phyloP scores from a whole-genome alignment of 35 echinoderm and acorn worm genomes.

The Holothuria glaberrima region DNA sequence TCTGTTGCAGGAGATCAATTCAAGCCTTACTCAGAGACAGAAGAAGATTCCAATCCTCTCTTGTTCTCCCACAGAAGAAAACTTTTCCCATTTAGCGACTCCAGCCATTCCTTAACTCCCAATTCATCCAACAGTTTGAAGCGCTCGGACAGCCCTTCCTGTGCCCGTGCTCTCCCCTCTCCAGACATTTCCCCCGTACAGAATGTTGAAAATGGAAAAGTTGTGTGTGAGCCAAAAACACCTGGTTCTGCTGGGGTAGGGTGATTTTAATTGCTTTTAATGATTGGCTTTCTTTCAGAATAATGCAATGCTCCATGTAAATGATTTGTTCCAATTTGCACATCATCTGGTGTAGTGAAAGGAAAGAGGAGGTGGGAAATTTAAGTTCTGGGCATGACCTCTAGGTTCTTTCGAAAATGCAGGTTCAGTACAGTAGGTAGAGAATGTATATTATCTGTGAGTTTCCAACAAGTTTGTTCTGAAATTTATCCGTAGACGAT shows the following conservation, averaged over 20 bases:
- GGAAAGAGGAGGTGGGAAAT: too few relatives aligned
- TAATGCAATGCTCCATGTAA: too few relatives aligned
- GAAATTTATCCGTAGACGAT: too few relatives aligned
- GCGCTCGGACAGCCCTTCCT: not conserved
- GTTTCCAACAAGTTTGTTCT: too few relatives aligned
- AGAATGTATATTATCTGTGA: too few relatives aligned
- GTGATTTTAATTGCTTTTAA: too few relatives aligned
- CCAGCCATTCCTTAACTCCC: constrained; percentile 7
- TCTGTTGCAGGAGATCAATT: not conserved
- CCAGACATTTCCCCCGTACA: constrained; percentile 16
- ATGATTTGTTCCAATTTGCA: too few relatives aligned
- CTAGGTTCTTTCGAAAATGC: too few relatives aligned
- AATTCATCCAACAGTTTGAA: not conserved
- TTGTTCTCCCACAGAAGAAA: constrained; percentile 10
- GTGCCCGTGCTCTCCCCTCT: constrained; percentile 4
- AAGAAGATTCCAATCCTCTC: not conserved
- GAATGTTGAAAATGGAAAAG: not conserved
- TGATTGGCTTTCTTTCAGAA: too few relatives aligned
- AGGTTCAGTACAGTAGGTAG: too few relatives aligned
- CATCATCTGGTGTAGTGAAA: too few relatives aligned
- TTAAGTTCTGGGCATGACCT: too few relatives aligned
- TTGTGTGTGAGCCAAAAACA: constrained; percentile 10
- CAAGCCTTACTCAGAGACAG: constrained; percentile 1
- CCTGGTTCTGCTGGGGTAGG: constrained; percentile 33
- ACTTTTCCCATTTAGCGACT: constrained; percentile 16